phyloP scores from a whole-genome alignment of 2,888 invertebrate species.

The Tipula helvola region DNA sequence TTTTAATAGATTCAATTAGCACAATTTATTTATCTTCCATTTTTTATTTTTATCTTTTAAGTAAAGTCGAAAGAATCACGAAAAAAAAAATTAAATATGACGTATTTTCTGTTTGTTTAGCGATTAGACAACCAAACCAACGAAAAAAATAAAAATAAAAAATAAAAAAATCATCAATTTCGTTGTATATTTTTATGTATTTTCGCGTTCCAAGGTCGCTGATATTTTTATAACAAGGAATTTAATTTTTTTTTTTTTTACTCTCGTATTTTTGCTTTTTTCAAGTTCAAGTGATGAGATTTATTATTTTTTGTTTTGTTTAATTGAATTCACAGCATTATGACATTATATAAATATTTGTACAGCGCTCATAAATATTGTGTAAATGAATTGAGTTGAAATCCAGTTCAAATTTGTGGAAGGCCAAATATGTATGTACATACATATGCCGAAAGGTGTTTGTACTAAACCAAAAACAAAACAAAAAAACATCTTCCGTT shows the following conservation, averaged over 20 bases:
- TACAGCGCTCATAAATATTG: not conserved
- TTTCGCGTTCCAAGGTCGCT: not conserved
- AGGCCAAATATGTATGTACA: not conserved
- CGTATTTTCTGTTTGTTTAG: not conserved
- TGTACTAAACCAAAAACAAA: not conserved
- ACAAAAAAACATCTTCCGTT: not conserved
- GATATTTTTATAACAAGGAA: not conserved
- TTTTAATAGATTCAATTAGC: not conserved
- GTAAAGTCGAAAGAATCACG: not conserved
- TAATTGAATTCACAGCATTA: not conserved
- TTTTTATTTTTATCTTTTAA: not conserved
- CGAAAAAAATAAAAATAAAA: not conserved
- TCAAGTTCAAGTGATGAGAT: not conserved
- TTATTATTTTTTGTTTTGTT: not conserved
- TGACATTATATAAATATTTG: not conserved
- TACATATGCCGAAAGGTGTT: not conserved
- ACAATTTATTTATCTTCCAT: not conserved
- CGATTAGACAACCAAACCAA: not conserved
- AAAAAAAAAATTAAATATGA: not conserved
- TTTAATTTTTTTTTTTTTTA: not conserved
- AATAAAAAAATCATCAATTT: not conserved
- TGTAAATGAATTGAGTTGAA: not conserved
- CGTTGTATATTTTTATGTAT: not conserved
- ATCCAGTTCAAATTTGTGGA: not conserved
- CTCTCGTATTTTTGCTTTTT: not conserved